These are phyloP conservation scores for Nemopilema nomurai DNA, from an alignment of 30 jellyfish, hydroid and myxozoan genomes.

Conservation along the genomic window DNA sequence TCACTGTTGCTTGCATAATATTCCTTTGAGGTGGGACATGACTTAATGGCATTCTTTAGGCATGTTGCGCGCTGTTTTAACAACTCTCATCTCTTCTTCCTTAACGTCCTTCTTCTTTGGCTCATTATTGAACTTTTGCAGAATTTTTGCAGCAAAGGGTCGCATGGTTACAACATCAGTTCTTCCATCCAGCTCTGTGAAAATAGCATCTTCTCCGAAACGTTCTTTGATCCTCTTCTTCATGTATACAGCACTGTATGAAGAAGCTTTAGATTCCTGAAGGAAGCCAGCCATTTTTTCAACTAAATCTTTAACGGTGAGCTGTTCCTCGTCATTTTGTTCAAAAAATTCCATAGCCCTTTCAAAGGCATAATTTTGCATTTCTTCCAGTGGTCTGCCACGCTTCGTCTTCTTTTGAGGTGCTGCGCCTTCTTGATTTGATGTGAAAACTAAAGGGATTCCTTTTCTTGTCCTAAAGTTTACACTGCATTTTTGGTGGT, in stretches of 20 bases:
- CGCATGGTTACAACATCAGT: conserved; percentile 49
- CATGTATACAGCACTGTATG: conserved; percentile 45
- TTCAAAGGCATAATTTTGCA: conserved; percentile 36
- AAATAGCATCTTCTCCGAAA: conserved; percentile 52
- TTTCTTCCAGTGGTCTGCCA: conserved; percentile 49
- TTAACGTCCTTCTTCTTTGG: conserved; percentile 32
- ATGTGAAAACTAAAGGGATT: conserved; percentile 18
- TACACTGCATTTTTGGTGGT: conserved; percentile 55
- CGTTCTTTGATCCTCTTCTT: conserved; percentile 45
- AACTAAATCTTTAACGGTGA: conserved; percentile 51
- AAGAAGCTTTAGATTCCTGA: conserved; percentile 10
- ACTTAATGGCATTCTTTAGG: conserved; percentile 29
- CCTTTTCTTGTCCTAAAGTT: conserved; percentile 41
- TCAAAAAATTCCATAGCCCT: conserved; percentile 34
- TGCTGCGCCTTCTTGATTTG: conserved; percentile 5
- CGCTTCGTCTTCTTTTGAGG: conserved; percentile 46
- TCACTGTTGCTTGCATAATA: conserved; percentile 31
- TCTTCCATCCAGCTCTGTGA: conserved; percentile 35
- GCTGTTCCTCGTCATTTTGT: conserved; percentile 59
- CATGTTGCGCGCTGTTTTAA: conserved; percentile 11
- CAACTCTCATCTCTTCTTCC: conserved; percentile 45
- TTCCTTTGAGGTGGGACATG: conserved; percentile 36
- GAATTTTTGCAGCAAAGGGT: conserved; percentile 34
- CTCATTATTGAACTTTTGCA: conserved; percentile 14
- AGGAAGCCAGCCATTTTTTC: conserved; percentile 42